Base-by-base conservation (phyloP, 2,888 invertebrate species). In the Caenorhabditis auriculariae region DNA sequence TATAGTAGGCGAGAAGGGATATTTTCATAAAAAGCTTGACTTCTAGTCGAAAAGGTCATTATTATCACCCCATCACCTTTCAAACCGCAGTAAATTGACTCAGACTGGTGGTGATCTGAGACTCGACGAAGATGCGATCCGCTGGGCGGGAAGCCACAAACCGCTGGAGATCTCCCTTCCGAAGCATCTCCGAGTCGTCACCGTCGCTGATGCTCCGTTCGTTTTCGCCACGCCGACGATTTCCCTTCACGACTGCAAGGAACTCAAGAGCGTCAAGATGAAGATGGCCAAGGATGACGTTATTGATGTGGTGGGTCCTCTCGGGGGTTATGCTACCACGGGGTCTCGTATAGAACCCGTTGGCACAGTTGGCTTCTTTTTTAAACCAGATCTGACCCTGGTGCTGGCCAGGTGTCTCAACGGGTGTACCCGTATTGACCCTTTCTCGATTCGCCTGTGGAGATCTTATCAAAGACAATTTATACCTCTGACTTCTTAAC, bases 141-240 rank as follows among this genome's bases (percentile, higher is more conserved):
- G 62, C 26, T 77, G 77, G 77, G 66, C 74, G 4, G 72, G 72
- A 1, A 66, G 68, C 1, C 28, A 46, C 5, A 76, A 74, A 44
- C 77, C 77, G 12, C 54, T 73, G 9, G 77, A 77, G 48, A 75
- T 77, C 21, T 69, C 76, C 2, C 54, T 77, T 17, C 77, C 77
- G 3, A 75, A 74, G 46, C 74, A 76, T 56, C 53, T 77, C 23
- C 52, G 77, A 37, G 72, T 65, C 6, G 75, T 76, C 3, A 69
- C 74, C 1, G 74, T 74, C n/a, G 57, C 59, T 26, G 77, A 77
- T 58, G 74, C 77, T 26, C 78, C 78, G 4, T 78, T 78, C 59
- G 76, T 79, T 12, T 78, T 76, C 51, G 56, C 69, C 3, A 61
- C 71, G 9, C 60, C 72, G 5, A 55, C 71, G 9, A 54, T 56